These are phyloP conservation scores for Nematolebias whitei DNA, from an alignment of 2,113 vertebrate species.

Conservation along the genomic window DNA sequence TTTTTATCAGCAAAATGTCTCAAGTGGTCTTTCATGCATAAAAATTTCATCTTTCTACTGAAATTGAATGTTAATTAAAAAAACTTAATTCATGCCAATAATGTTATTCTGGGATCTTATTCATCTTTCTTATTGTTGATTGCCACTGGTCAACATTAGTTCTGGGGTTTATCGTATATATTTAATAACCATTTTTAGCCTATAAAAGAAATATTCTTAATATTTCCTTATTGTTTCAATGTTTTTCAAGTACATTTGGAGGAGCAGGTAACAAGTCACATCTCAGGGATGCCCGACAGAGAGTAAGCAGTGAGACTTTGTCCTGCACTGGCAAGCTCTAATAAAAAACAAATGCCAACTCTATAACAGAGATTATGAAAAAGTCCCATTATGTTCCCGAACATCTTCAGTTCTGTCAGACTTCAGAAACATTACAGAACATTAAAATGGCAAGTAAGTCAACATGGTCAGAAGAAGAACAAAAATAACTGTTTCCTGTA, in stretches of 20 bases:
- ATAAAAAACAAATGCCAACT: slow-evolving; percentile 26
- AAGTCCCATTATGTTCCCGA: slow-evolving; percentile 37
- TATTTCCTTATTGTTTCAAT: slow-evolving; percentile 62
- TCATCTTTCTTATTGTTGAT: slow-evolving; percentile 27
- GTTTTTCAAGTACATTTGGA: slow-evolving; percentile 52
- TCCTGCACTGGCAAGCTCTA: slow-evolving; percentile 42
- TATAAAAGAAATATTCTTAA: slow-evolving; percentile 69
- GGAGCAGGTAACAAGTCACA: slow-evolving; percentile 42
- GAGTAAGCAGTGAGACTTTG: slow-evolving; percentile 37
- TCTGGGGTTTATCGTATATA: slow-evolving; percentile 48
- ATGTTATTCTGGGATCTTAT: slow-evolving; percentile 25
- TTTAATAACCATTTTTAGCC: slow-evolving; percentile 67
- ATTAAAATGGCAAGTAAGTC: slow-evolving; percentile 48
- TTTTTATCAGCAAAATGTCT: neutral
- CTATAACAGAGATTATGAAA: slow-evolving; percentile 73
- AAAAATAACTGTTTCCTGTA: slow-evolving; percentile 64
- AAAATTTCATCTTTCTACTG: neutral
- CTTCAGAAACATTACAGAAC: slow-evolving; percentile 41
- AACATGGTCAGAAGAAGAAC: slow-evolving; percentile 64
- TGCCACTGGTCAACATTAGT: slow-evolving; percentile 38
- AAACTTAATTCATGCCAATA: slow-evolving; percentile 20
- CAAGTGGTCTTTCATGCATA: too few relatives aligned
- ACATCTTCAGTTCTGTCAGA: slow-evolving; percentile 56
- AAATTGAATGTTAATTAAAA: slow-evolving; percentile 5
- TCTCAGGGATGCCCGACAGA: slow-evolving; percentile 34